Evolutionary conservation across 2,888 invertebrate genomes (phyloP), one percentile per base, ranked within the genome.

Genomic region (Lucinisca nassula): DNA sequence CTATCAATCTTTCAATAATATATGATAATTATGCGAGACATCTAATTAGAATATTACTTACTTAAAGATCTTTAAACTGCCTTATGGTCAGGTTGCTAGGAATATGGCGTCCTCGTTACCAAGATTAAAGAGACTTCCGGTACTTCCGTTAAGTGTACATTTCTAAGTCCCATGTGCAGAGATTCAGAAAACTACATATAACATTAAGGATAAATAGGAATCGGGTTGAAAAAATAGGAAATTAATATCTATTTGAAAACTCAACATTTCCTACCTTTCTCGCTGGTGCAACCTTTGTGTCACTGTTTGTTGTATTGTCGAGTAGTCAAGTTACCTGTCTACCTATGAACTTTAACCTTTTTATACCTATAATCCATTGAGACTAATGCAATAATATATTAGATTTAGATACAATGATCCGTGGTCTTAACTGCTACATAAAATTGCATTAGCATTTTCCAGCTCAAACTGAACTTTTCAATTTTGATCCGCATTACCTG

Each of bases 91-190:
- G 70, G 92, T 92, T 90, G 85, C 90, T 89, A 92, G 76, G 89
- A 91, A 92, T 85, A 92, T 92, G 91, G 92, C 90, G 92, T 89
- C 92, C 80, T 82, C 86, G 89, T 32, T 73, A 79, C 61, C 81
- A 61, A 30, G 61, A 61, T 61, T 61, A 30, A 61, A 4, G 17
- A 17, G 6, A 21, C 61, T 61, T 61, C 61, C 40, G 38, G 49
- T 49, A 82, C 75, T 82, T 78, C 82, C 85, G 82, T 67, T 75
- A 67, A 49, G 30, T 55, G 37, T 55, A 51, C 12, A 76, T 76
- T 76, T 76, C 35, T 61, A 61, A 61, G 8, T 4, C 55, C 4
- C 55, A 55, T 21, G 55, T 55, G 17, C 12, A n/a, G 40, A 40
- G 14, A 40, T 40, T 40, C 6, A 14, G n/a, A n/a, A n/a, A n/a